Conservation (phyloP, 1,140 invertebrate species). For the Plutomurus gul region DNA sequence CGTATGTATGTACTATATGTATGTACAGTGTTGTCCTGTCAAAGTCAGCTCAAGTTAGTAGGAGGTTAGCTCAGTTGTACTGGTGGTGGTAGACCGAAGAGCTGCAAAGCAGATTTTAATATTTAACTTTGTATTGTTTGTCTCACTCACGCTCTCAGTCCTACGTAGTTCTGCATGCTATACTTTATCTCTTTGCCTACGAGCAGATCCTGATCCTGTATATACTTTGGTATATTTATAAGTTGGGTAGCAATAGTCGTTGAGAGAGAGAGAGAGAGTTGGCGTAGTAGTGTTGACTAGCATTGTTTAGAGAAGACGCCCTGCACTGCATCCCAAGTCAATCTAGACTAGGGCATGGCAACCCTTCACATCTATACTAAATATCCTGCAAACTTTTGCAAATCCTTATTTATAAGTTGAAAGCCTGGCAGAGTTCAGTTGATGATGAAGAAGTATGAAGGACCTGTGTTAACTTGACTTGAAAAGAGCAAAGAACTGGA, state of each 20-base stretch:
- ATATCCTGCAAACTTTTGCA: not conserved
- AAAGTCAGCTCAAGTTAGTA: slow-evolving; percentile 16
- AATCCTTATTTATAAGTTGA: slow-evolving; percentile 30
- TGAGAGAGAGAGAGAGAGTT: no score
- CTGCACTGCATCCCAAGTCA: not conserved
- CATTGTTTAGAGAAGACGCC: no score
- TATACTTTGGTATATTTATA: not conserved
- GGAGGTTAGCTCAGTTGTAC: slow-evolving; percentile 6
- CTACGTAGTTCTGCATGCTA: no score
- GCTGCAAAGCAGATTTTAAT: slow-evolving; percentile 8
- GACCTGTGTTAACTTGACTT: slow-evolving; percentile 1
- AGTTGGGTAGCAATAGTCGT: no score
- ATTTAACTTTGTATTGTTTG: slow-evolving; percentile 28
- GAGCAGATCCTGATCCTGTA: no score
- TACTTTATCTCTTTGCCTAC: not conserved
- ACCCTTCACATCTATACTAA: not conserved
- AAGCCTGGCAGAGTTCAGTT: slow-evolving; percentile 7
- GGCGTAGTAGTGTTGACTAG: no score
- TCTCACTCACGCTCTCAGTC: no score
- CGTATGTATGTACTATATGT: no score
- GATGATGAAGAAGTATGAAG: slow-evolving; percentile 21
- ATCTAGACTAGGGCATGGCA: not conserved
- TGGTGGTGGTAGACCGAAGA: slow-evolving; percentile 6
- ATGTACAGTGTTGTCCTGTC: slow-evolving; percentile 25
- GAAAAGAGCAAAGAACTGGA: slow-evolving; percentile 10